These are phyloP conservation scores for Ascaphus truei DNA, from an alignment of 2,113 vertebrate genomes.

Conservation along the genomic window DNA sequence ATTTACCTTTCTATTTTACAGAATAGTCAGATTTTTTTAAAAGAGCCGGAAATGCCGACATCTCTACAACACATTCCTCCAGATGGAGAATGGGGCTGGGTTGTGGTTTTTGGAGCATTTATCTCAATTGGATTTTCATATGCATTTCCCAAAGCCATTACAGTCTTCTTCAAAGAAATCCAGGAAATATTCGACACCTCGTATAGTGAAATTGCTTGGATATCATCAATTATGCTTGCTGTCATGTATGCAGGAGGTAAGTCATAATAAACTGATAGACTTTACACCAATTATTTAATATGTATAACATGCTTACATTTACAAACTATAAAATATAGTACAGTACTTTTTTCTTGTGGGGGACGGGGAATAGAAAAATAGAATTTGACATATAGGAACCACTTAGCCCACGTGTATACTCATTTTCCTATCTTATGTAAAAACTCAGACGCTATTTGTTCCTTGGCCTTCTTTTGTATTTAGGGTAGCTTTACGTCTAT, in stretches of 20 bases:
- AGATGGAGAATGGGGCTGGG: constrained; percentile 96
- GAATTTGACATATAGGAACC: too few relatives aligned
- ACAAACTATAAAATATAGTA: too few relatives aligned
- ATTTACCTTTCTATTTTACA: constrained; percentile 24
- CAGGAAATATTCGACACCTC: constrained; percentile 80
- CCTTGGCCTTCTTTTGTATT: too few relatives aligned
- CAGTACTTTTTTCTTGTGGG: too few relatives aligned
- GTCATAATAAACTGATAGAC: constrained; percentile 3
- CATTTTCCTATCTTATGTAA: too few relatives aligned
- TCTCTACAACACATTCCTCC: constrained; percentile 65
- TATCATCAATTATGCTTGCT: constrained; percentile 95
- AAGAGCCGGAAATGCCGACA: constrained; percentile 8
- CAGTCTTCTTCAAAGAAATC: constrained; percentile 95
- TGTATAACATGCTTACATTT: too few relatives aligned
- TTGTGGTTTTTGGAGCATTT: constrained; percentile 82
- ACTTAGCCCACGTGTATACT: too few relatives aligned
- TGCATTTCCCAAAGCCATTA: constrained; percentile 93
- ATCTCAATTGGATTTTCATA: constrained; percentile 97
- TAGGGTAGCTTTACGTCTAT: too few relatives aligned
- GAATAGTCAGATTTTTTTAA: neutral
- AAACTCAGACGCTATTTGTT: too few relatives aligned
- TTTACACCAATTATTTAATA: too few relatives aligned
- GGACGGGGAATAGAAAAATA: too few relatives aligned
- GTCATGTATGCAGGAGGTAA: constrained; percentile 98
- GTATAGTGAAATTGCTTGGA: constrained; percentile 91